Evolutionary conservation across 1,140 invertebrate genomes (phyloP), one percentile per base, ranked within the genome.

Genomic region (Leguminivora glycinivorella): DNA sequence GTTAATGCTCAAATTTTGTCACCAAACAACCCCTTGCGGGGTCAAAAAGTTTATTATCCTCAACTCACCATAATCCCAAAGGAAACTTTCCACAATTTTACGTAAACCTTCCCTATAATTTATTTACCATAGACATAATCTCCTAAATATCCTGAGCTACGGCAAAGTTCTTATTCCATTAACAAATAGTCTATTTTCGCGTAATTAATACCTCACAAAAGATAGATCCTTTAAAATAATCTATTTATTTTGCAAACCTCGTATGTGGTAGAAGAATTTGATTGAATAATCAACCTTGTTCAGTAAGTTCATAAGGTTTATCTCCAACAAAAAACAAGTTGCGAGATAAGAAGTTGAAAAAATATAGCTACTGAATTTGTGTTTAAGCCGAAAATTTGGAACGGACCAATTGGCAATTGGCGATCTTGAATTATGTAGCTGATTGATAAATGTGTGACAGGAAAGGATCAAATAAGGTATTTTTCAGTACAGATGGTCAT

Each of bases 361-460:
- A 52, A 52, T 52, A 52, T 52, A n/a, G n/a, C n/a, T n/a, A 52
- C 2, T 17, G 19, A 2, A 52, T 22, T 43, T 43, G n/a, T 43
- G 17, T 43, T 52, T 52, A 52, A 52, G 9, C 47, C 47, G 5
- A 52, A 52, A 52, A 52, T 22, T 19, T 52, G 9, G 47, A 22
- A 52, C 17, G 47, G 47, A 52, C 47, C 47, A 52, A 52, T 52
- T 9, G 47, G 47, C 43, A 52, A 52, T 52, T 9, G 47, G 47
- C 43, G 22, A 52, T 22, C 2, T 52, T 52, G 7, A 52, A 52
- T 52, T 52, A 52, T 52, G 19, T 52, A 22, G 47, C 47, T 10
- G 6, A 0, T 5, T 52, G 19, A 52, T 52, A 22, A 52, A 52
- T 52, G 17, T 52, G 9, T 10, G 19, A 22, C 47, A 22, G 47